These are phyloP conservation scores for Physella acuta DNA, from an alignment of 1,140 invertebrate species.

Conservation along the genomic window DNA sequence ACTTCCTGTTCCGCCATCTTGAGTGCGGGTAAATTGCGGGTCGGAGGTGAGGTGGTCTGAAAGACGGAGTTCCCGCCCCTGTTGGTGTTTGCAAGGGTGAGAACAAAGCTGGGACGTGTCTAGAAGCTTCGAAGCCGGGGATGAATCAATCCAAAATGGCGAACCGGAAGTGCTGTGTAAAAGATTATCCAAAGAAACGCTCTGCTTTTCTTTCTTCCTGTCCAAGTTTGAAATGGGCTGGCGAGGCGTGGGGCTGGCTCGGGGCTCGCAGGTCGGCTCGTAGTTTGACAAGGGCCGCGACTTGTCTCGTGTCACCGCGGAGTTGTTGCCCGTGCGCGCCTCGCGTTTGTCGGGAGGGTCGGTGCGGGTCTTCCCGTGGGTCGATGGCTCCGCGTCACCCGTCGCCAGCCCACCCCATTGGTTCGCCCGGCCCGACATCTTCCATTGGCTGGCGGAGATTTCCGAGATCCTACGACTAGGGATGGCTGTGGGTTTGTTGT, in stretches of 20 bases:
- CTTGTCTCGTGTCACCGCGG: neutral
- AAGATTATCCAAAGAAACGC: no score
- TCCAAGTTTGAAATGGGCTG: neutral
- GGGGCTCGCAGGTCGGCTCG: neutral
- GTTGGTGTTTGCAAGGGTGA: neutral
- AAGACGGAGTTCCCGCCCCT: neutral
- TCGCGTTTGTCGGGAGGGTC: neutral
- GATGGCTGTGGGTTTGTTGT: neutral
- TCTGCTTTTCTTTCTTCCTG: no score
- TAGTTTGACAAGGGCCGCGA: neutral
- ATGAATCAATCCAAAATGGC: neutral
- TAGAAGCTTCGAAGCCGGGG: neutral
- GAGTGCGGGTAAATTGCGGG: neutral
- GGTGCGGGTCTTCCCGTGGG: neutral
- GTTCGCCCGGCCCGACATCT: neutral
- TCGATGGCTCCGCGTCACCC: neutral
- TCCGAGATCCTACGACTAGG: neutral
- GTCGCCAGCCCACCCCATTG: neutral
- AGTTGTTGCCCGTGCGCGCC: neutral
- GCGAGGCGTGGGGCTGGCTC: no score
- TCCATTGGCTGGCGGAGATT: conserved; percentile 1
- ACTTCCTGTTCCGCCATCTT: neutral
- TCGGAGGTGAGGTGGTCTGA: neutral
- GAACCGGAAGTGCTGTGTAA: no score
- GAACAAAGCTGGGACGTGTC: neutral